phyloP scores from a whole-genome alignment of 2,888 invertebrate genomes.

The Ormyrus labotus region DNA sequence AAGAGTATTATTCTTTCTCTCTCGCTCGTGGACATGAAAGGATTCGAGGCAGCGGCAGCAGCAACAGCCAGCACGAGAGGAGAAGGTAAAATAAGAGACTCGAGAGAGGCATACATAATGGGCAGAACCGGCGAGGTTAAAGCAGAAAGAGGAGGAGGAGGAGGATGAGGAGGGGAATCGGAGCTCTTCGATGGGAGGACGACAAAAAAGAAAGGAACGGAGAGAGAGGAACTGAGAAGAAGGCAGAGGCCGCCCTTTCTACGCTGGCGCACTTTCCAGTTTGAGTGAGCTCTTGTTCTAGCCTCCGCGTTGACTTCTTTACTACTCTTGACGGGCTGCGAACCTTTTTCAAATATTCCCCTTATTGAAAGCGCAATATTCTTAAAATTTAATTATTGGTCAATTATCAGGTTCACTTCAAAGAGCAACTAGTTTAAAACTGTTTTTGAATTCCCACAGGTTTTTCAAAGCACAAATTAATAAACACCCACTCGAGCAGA shows the following conservation, averaged over 20 bases:
- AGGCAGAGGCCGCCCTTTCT: not conserved
- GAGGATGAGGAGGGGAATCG: conserved; percentile 9
- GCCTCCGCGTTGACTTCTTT: no score
- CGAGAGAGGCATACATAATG: conserved; percentile 39
- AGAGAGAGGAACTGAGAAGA: not conserved
- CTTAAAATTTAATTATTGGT: no score
- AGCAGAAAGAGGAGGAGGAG: conserved; percentile 13
- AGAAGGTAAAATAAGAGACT: conserved; percentile 39
- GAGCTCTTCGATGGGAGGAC: conserved; percentile 19
- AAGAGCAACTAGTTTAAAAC: no score
- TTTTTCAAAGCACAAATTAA: no score
- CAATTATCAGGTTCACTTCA: no score
- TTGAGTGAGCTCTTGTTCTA: not conserved
- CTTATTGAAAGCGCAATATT: no score
- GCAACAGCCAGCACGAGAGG: not conserved
- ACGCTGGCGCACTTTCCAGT: conserved; percentile 13
- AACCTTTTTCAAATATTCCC: no score
- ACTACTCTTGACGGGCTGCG: no score
- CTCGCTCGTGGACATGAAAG: conserved; percentile 43
- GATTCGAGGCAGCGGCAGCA: conserved; percentile 24
- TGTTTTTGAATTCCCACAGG: no score
- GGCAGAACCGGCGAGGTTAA: conserved; percentile 33
- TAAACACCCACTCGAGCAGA: no score
- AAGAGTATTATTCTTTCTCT: conserved; percentile 36
- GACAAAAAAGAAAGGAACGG: conserved; percentile 11